phyloP scores from a whole-genome alignment of 2,888 invertebrate species.

The Drepanosiphum platanoidis region DNA sequence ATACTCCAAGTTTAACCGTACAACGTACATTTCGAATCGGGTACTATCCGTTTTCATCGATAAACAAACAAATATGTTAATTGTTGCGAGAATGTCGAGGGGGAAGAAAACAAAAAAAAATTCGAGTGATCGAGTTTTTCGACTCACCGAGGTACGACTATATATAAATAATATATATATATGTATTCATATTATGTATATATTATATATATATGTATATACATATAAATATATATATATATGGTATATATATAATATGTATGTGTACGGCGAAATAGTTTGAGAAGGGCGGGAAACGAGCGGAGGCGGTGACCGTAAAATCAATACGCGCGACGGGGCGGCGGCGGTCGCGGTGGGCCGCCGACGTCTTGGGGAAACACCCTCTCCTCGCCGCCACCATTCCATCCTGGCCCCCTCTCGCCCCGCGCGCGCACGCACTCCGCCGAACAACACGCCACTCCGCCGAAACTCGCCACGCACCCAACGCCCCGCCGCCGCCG shows the following conservation, averaged over 20 bases:
- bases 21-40: no score
- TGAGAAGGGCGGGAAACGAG: background rate
- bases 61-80: no score
- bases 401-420: background rate
- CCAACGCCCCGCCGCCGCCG: background rate
- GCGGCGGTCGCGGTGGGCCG: conserved; percentile 23
- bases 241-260: background rate
- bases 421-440: background rate
- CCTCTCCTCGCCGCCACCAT: background rate
- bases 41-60: no score
- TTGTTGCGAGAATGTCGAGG: no score
- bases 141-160: no score
- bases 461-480: background rate
- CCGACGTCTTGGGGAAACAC: conserved; percentile 45
- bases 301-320: conserved; percentile 55
- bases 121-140: no score
- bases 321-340: conserved; percentile 50
- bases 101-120: no score
- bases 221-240: background rate
- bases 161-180: no score
- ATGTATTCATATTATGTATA: no score
- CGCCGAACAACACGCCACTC: background rate
- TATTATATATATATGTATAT: background rate
- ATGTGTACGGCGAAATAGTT: background rate
- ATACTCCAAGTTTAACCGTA: no score